Percentiles rank a stretch among this genome's conserved stretches.
Evolutionary conservation across 2,888 invertebrate species (phyloP).

Genomic region (Zaprionus lineosus): DNA sequence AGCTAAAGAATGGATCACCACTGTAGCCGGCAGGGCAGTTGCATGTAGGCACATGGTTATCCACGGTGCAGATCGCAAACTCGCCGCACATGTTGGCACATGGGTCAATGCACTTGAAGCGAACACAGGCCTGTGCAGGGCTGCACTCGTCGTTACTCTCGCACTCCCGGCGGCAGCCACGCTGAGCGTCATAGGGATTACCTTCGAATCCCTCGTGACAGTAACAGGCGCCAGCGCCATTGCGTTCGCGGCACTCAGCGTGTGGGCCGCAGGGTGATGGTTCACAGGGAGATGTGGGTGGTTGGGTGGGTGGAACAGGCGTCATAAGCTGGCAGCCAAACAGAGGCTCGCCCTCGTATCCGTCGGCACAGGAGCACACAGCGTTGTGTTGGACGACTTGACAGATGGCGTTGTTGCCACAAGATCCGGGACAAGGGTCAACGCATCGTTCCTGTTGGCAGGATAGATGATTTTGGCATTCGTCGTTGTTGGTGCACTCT

Average conservation of each 20-base stretch:
- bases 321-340: constrained; percentile 84
- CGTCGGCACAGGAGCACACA: constrained; percentile 91
- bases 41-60: constrained; percentile 91
- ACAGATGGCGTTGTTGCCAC: constrained; percentile 91
- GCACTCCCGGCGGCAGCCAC: constrained; percentile 89
- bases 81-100: constrained; percentile 93
- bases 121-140: constrained; percentile 88
- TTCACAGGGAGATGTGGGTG: constrained; percentile 89
- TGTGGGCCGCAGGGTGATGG: constrained; percentile 94
- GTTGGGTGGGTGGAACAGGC: constrained; percentile 85
- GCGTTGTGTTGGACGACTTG: constrained; percentile 92
- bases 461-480: constrained; percentile 91
- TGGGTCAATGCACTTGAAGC: constrained; percentile 92
- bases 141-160: constrained; percentile 90
- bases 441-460: constrained; percentile 91
- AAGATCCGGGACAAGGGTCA: constrained; percentile 91
- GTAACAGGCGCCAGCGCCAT: constrained; percentile 92
- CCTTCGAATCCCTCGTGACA: constrained; percentile 91
- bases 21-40: constrained; percentile 89
- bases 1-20: constrained; percentile 92
- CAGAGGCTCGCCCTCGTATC: constrained; percentile 91
- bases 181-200: constrained; percentile 89
- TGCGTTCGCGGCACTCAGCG: constrained; percentile 91
- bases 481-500: constrained; percentile 90
- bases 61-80: constrained; percentile 90